Evolutionary conservation across 2,113 vertebrate genomes (phyloP), one percentile per base, ranked within the genome.

Genomic region (Gavialis gangeticus): DNA sequence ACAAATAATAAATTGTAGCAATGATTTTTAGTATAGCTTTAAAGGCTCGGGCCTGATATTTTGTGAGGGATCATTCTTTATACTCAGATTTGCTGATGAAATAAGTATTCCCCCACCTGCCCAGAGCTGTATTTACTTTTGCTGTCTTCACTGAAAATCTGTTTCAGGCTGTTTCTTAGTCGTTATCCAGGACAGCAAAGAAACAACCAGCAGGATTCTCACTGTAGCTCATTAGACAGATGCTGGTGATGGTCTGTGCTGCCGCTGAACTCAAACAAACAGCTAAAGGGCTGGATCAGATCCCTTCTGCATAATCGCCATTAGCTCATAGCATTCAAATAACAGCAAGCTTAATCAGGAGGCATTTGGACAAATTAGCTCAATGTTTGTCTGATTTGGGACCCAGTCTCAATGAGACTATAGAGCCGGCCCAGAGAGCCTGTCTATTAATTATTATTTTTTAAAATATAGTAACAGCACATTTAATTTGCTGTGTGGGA

Each of bases 181-280:
- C 69, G 91, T 97, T 97, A 96, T 24, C 80, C 82, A 24, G 60
- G 0, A 24, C 77, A 87, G 54, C 84, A 85, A 95, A 64, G 84
- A 82, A 81, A 58, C 71, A 77, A 86, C 64, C 27, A 34, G 54
- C 66, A 1, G 90, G 93, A 92, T 77, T 92, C 94, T 91, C 82
- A 3, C 92, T 84, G 96, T 77, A 90, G 75, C 94, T 96, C 92
- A 73, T 97, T 95, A 97, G 91, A 78, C 96, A 95, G 95, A 90
- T 93, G 89, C 82, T 92, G 89, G 66, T 82, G 84, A 25, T 59
- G 89, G 91, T 19, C 28, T 93, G 67, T 79, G 75, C 91, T 84
- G 91, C 79, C 93, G 93, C 93, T 93, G 80, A 46, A 27, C 92
- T 85, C 75, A 75, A 93, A 82, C 93, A 95, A 97, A 94, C 83